These are phyloP conservation scores for Limenitis arthemis DNA, from an alignment of 2,888 invertebrate species.

Conservation along the genomic window DNA sequence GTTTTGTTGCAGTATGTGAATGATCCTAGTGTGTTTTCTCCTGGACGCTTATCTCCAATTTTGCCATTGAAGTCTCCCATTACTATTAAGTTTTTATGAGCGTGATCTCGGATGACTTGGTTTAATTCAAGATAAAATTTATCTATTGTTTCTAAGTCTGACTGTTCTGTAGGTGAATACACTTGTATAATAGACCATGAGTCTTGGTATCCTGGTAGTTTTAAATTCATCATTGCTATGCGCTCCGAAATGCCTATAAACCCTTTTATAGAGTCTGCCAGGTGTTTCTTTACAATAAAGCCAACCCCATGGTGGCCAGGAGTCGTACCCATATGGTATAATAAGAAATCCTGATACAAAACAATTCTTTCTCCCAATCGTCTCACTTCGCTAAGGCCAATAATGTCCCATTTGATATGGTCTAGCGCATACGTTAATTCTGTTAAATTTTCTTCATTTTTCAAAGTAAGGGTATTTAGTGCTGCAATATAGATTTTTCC, in stretches of 20 bases:
- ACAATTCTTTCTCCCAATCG: too few species aligned
- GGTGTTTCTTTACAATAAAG: neutral
- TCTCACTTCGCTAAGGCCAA: too few species aligned
- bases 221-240: neutral
- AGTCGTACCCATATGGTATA: neutral
- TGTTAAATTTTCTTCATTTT: too few species aligned
- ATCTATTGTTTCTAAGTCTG: conserved; percentile 13
- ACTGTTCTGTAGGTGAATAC: conserved; percentile 28
- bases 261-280: neutral
- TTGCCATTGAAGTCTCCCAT: conserved; percentile 20
- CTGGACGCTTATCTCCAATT: conserved; percentile 12
- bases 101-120: conserved; percentile 12
- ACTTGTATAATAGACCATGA: conserved; percentile 29
- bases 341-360: too few species aligned
- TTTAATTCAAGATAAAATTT: conserved; percentile 16
- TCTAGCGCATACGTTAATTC: too few species aligned
- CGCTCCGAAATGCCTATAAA: neutral
- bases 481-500: too few species aligned
- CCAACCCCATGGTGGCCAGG: neutral
- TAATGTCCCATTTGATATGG: too few species aligned
- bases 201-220: conserved; percentile 25
- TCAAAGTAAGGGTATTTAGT: too few species aligned
- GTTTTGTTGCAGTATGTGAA: conserved; percentile 7
- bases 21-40: conserved; percentile 8
- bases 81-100: conserved; percentile 14